These are phyloP conservation scores for Misgurnus anguillicaudatus DNA, from an alignment of 2,113 vertebrate species.

Conservation along the genomic window DNA sequence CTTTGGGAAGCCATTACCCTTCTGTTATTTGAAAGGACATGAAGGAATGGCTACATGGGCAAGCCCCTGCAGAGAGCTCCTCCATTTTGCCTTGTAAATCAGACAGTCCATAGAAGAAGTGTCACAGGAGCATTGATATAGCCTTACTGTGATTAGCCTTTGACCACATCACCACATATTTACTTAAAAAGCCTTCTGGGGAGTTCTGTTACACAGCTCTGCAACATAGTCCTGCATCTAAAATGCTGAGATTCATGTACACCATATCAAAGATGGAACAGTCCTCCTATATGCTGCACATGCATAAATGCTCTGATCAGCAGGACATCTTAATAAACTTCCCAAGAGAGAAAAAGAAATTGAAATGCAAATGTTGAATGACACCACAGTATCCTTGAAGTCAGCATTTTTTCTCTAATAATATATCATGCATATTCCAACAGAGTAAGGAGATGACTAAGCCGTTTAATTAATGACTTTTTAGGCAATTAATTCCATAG, in stretches of 20 bases:
- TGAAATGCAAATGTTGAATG: constrained; percentile 16
- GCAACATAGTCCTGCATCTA: constrained; percentile 20
- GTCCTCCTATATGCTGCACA: background rate
- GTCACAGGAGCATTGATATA: constrained; percentile 51
- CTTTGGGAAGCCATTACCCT: constrained; percentile 61
- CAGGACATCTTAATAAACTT: constrained; percentile 11
- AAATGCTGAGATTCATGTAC: constrained; percentile 8
- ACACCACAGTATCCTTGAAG: constrained; percentile 8
- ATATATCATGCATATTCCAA: constrained; percentile 19
- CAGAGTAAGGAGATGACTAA: constrained; percentile 1
- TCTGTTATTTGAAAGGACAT: constrained; percentile 60
- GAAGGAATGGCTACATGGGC: constrained; percentile 52
- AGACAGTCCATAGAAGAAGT: constrained; percentile 44
- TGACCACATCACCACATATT: constrained; percentile 56
- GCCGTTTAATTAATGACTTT: background rate
- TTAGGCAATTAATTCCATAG: background rate
- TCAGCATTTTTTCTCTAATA: background rate
- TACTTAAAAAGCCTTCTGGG: constrained; percentile 48
- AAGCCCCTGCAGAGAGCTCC: constrained; percentile 48
- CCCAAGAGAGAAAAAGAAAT: constrained; percentile 27
- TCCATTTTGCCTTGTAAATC: constrained; percentile 52
- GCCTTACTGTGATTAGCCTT: constrained; percentile 56
- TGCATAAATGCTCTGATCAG: constrained; percentile 3
- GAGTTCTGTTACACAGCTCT: constrained; percentile 43
- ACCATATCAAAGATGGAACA: constrained; percentile 9